Base-by-base conservation (phyloP, 1,140 invertebrate species). In the Heliconius nattereri region DNA sequence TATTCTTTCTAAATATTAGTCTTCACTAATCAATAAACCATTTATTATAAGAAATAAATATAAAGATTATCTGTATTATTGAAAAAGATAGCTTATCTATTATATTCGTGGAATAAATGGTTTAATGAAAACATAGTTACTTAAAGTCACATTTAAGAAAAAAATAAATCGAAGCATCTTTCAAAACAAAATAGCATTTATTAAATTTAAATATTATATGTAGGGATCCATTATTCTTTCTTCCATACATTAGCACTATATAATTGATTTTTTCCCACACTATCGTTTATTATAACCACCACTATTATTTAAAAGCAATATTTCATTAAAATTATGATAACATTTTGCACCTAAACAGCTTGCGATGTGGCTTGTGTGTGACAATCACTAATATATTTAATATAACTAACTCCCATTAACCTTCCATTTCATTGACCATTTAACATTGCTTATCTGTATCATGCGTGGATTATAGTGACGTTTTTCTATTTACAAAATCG, bases 361-460 rank as follows among this genome's bases (percentile, higher is more conserved):
- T 79, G 78, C 78, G 71, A 70, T 49, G 75, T 76, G 60, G 75
- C 71, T 75, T 79, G n/a, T 54, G 60, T 66, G 26, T 60, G 23
- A 66, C 60, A 66, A 66, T 66, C 60, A 66, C 60, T 66, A 23
- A 23, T 60, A 29, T 66, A 11, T 66, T 23, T 57, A 23, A 57
- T 23, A 9, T 66, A 29, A 60, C 20, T 23, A 11, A 66, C 11
- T 26, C 23, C 60, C 74, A 78, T 79, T 76, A 45, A 80, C 9
- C 23, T 66, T 8, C 26, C 60, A 66, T 66, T 66, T 78, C 78
- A 85, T 78, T 70, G 49, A 78, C 37, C 81, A 83, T 70, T 26
- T 66, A 83, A 37, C 81, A 82, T 81, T 83, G 71, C 76, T 81
- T 81, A 72, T 66, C 26, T 66, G 26, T 66, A 16, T 66, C 60